These are phyloP conservation scores for Cygnus atratus DNA, from an alignment of 2,113 vertebrate species.

Conservation along the genomic window DNA sequence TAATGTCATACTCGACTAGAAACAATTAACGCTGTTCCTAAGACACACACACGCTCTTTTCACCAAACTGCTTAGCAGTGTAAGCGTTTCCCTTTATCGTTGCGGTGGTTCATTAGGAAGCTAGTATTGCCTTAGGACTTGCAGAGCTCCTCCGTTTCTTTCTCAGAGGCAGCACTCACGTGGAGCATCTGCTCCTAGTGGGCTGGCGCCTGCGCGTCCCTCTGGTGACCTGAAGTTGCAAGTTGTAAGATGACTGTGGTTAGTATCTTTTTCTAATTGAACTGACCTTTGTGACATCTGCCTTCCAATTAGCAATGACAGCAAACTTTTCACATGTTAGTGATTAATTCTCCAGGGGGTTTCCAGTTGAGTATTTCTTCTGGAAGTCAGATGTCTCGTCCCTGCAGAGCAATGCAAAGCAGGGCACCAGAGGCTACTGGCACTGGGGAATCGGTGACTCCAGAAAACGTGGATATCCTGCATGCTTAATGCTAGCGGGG, in stretches of 20 bases:
- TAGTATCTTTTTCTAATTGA: not conserved
- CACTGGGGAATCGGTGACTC: not conserved
- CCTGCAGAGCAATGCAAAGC: not conserved
- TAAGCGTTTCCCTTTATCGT: not conserved
- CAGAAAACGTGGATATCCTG: not conserved
- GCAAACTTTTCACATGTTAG: not conserved
- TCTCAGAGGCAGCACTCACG: not conserved
- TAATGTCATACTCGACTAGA: not conserved
- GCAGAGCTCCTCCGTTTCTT: not conserved
- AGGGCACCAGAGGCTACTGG: not conserved
- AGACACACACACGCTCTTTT: not conserved
- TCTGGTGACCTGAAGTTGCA: not conserved
- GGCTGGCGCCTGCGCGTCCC: not conserved
- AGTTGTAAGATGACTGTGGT: not conserved
- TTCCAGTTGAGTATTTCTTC: not conserved
- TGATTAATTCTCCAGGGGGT: not conserved
- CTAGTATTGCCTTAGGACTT: not conserved
- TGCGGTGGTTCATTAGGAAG: fast-evolving
- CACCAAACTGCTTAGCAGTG: not conserved
- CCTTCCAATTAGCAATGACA: not conserved
- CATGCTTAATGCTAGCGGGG: not conserved
- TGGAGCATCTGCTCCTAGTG: not conserved
- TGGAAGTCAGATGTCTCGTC: not conserved
- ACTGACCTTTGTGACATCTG: not conserved
- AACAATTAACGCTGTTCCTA: not conserved